phyloP scores from a whole-genome alignment of 1,140 invertebrate genomes.

The Acromyrmex heyeri region DNA sequence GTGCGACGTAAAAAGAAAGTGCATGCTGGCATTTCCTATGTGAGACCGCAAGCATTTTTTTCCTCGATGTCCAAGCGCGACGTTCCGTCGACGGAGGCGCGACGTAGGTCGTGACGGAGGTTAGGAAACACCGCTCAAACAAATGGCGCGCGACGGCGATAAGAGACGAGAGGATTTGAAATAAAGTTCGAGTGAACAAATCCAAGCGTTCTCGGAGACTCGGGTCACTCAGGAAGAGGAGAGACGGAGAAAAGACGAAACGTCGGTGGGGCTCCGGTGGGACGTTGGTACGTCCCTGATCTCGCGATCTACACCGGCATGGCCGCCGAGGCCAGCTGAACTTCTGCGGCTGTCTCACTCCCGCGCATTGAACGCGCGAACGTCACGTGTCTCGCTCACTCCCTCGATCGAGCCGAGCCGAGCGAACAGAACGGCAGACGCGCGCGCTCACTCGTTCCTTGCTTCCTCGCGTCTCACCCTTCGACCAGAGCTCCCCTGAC shows the following conservation, averaged over 20 bases:
- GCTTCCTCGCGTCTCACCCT: background rate
- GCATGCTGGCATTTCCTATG: background rate
- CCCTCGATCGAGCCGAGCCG: slow-evolving; percentile 20
- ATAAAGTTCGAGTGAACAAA: slow-evolving; percentile 25
- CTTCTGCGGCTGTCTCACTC: slow-evolving; percentile 70
- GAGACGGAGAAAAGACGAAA: slow-evolving; percentile 28
- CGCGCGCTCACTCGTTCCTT: slow-evolving; percentile 34
- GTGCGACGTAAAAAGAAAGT: background rate
- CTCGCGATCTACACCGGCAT: slow-evolving; percentile 80
- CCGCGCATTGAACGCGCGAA: slow-evolving; percentile 29
- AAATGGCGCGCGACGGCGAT: background rate
- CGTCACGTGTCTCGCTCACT: slow-evolving; percentile 44
- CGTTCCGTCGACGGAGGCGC: slow-evolving; percentile 15
- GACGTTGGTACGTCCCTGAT: slow-evolving; percentile 77
- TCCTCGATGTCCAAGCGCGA: background rate
- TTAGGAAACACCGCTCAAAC: slow-evolving; percentile 17
- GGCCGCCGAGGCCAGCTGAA: slow-evolving; percentile 84
- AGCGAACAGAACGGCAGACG: background rate
- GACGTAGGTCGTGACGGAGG: slow-evolving; percentile 28
- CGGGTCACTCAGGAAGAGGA: background rate
- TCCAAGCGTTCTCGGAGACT: background rate
- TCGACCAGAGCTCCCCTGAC: background rate
- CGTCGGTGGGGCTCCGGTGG: slow-evolving; percentile 54
- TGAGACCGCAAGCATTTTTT: background rate
- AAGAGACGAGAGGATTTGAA: background rate